Base-by-base conservation (phyloP, 2,888 invertebrate genomes). In the Rotaria socialis region DNA sequence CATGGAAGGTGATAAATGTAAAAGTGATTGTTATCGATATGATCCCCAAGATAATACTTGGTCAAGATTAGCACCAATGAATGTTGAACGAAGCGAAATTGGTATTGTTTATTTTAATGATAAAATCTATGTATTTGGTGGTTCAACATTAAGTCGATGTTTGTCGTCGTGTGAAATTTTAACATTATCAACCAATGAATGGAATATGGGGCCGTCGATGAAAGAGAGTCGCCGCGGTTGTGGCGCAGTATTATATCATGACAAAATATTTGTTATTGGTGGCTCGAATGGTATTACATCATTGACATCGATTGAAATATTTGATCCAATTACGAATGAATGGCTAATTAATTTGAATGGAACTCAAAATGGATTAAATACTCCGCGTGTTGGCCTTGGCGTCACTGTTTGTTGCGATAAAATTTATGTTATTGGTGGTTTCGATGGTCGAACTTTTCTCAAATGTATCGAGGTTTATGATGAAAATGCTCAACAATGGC, bases 121-220 rank as follows among this genome's bases (percentile, higher is more conserved):
- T 87, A 92, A 93, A 89, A 92, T 96, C 86, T 94, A 94, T 92
- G 95, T 94, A 55, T 94, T 94, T 87, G 96, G 96, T 87, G 96
- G 96, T 55, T 95, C 95, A 90, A 95, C 96, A 91, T 93, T 94
- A n/a, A 95, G 95, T 95, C 94, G 94, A 92, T 95, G 95, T 90
- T 92, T 95, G 47, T 93, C 92, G 88, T 93, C 94, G 0, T 94
- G 94, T 0, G 94, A 94, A 90, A 92, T 93, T 6, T 94, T 94
- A 89, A 93, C 94, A 89, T 93, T 94, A 0, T 91, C 91, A 85
- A 92, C 92, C 2, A 92, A 94, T 89, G 89, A 90, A 1, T 94
- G 94, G 95, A 91, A 93, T 86, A 92, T 93, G 41, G 94, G 94
- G 19, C 94, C 95, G n/a, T 93, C 93, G 88, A 93, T 96, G 90